Evolutionary conservation across 2,888 invertebrate genomes (phyloP).

Genomic region (Lydus trimaculatus): DNA sequence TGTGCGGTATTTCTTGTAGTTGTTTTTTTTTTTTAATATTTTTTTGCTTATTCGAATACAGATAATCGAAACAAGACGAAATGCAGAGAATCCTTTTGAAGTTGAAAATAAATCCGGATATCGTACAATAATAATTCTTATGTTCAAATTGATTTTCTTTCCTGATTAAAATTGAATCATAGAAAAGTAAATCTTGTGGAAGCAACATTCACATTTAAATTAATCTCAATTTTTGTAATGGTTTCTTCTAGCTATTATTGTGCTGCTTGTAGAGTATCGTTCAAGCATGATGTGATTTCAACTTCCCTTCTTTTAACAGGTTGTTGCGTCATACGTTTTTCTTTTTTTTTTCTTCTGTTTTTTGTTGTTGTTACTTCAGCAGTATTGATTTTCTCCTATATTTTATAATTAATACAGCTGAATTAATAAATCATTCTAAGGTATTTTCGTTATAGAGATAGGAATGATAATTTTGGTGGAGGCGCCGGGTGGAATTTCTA

Average conservation of each 20-base stretch:
- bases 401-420: not conserved
- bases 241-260: not conserved
- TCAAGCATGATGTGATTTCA: not conserved
- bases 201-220: not conserved
- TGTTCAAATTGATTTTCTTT: slow-evolving; percentile 8
- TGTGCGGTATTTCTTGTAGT: not conserved
- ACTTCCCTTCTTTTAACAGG: slow-evolving; percentile 14
- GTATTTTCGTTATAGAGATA: not conserved
- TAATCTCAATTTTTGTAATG: not conserved
- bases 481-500: not conserved
- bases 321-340: slow-evolving; percentile 12
- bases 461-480: not conserved
- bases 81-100: not conserved
- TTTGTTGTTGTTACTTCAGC: no score
- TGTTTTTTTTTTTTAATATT: no score
- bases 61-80: no score
- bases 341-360: no score
- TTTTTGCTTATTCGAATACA: no score
- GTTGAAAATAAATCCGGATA: not conserved
- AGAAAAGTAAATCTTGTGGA: not conserved
- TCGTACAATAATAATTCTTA: not conserved
- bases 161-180: not conserved
- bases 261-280: no score
- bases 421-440: not conserved
- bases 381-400: slow-evolving; percentile 11